Percentiles rank a stretch among this genome's conserved stretches.
Evolutionary conservation across 2,797 vertebrate genomes (phyloP).

Genomic region (Semotilus atromaculatus): DNA sequence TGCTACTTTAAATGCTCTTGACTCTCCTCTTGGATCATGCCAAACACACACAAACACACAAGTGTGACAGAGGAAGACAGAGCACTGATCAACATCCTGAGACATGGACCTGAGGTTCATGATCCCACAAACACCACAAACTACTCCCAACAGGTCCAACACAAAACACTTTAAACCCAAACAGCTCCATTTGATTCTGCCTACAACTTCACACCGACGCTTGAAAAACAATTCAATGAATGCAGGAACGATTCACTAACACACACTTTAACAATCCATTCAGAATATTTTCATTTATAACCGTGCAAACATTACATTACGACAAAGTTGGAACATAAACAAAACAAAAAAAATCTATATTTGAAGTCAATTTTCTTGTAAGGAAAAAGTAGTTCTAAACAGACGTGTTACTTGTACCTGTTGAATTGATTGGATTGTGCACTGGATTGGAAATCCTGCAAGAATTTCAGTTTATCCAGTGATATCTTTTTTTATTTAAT

Average conservation of each 20-base stretch:
- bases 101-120: background rate
- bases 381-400: background rate
- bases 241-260: background rate
- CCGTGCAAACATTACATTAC: background rate
- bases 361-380: background rate
- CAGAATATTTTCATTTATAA: background rate
- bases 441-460: background rate
- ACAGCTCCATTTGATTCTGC: background rate
- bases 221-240: background rate
- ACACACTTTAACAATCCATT: background rate
- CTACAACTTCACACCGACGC: background rate
- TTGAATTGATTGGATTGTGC: background rate
- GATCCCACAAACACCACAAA: background rate
- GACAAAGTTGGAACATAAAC: too few relatives aligned
- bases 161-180: background rate
- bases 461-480: background rate
- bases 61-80: background rate
- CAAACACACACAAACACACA: slow-evolving; percentile 27
- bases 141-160: background rate
- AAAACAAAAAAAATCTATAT: background rate
- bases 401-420: background rate
- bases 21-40: slow-evolving; percentile 24
- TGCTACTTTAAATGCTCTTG: slow-evolving; percentile 38
- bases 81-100: background rate
- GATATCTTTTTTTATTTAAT: too few relatives aligned